Evolutionary conservation across 35 echinoderm and acorn worm species (phyloP), one percentile per base, ranked within the genome.

Genomic region (Ophioderma brevispina): DNA sequence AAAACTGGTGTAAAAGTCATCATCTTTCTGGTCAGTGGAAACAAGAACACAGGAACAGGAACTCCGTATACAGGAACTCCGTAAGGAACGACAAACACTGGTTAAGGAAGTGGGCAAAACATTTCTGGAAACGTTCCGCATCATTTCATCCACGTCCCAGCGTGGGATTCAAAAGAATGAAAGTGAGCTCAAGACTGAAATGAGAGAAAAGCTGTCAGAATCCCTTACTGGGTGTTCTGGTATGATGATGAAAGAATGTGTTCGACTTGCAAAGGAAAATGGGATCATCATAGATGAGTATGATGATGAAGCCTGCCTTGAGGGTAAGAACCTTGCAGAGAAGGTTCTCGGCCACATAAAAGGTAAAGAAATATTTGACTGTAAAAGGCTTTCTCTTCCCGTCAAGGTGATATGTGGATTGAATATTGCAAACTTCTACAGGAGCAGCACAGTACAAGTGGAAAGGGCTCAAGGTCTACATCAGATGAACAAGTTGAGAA

Each of bases 231-330:
- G 41, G 0, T 30, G 33, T 83, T 32, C 36, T 38, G 35, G 17
- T 13, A 40, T 13, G 8, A 40, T 25, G 6, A 40, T 43, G 81
- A 39, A 83, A 41, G 37, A 83, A 25, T 83, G 81, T 52, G 81
- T 39, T 40, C 81, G 6, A 83, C 3, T 83, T 3, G 37, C 81
- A 43, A 40, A 52, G 39, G 33, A 43, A 14, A 42, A 0, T 0
- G 81, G 81, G 21, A 83, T 83, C 25, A 83, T 83, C 31, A 32
- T 83, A 83, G 81, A 83, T 83, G 81, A 83, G 81, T 6, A 83
- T 10, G 36, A 83, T 23, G 81, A 83, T 83, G 23, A 43, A 83
- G 13, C 81, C 5, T 83, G 81, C 32, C 13, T 83, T 13, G 10
- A 40, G 0, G 81, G 81, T 41, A 83, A 83, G 41, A 25, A 1